Evolutionary conservation across 2,797 vertebrate species (phyloP).

Genomic region (Eutrigla gurnardus): DNA sequence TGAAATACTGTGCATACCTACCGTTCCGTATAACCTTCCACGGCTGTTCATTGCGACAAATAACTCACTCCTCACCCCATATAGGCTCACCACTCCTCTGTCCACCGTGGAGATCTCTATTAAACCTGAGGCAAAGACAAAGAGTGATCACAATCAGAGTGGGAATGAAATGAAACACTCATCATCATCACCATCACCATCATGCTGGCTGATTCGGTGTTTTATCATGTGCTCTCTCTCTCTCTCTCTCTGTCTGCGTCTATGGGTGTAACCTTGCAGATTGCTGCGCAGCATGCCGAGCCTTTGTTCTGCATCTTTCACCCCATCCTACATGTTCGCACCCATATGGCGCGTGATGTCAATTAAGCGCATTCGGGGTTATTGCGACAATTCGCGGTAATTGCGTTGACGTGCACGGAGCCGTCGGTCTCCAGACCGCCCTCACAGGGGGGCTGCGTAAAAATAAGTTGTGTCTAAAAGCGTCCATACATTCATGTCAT

Average conservation of each 20-base stretch:
- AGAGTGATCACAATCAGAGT: constrained; percentile 50
- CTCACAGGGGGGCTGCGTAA: constrained; percentile 78
- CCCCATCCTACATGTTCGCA: constrained; percentile 49
- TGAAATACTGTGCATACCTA: constrained; percentile 85
- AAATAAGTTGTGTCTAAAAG: constrained; percentile 87
- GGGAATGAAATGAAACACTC: background rate
- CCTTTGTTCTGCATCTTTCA: constrained; percentile 80
- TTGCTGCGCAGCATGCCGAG: constrained; percentile 71
- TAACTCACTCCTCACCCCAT: constrained; percentile 89
- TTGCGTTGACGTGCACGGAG: constrained; percentile 65
- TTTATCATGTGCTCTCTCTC: constrained; percentile 32
- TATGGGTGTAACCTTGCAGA: constrained; percentile 77
- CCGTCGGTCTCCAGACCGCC: constrained; percentile 70
- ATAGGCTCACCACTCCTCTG: constrained; percentile 94
- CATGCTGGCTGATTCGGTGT: constrained; percentile 9
- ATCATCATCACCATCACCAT: background rate
- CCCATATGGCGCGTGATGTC: constrained; percentile 29
- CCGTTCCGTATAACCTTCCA: constrained; percentile 93
- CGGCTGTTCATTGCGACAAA: constrained; percentile 95
- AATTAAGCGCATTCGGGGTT: constrained; percentile 51
- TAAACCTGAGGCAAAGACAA: constrained; percentile 84
- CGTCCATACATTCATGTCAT: constrained; percentile 83
- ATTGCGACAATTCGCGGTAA: constrained; percentile 62
- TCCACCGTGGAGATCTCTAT: constrained; percentile 97
- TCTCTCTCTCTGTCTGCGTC: constrained; percentile 62